These are phyloP conservation scores for Oconnorella tubifera DNA, from an alignment of 2,888 invertebrate genomes.

Conservation along the genomic window DNA sequence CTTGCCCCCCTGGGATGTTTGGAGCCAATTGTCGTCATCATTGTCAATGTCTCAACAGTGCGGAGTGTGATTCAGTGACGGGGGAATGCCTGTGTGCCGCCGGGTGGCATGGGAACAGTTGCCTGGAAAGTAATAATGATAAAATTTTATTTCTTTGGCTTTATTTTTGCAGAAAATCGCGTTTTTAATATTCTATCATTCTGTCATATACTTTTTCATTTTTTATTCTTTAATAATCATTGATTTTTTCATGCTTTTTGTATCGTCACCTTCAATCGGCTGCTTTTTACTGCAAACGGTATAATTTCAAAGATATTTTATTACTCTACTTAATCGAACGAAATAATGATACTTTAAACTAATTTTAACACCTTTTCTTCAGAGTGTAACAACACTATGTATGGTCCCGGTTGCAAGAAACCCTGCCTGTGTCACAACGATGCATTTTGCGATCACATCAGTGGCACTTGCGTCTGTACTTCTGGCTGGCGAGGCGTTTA, in stretches of 20 bases:
- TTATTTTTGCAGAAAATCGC: too few species aligned
- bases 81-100: slow-evolving; percentile 40
- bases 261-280: too few species aligned
- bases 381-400: slow-evolving; percentile 55
- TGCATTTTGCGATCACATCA: slow-evolving; percentile 55
- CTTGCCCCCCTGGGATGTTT: slow-evolving; percentile 27
- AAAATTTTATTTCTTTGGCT: too few species aligned
- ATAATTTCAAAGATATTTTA: too few species aligned
- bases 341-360: too few species aligned
- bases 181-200: too few species aligned
- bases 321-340: too few species aligned
- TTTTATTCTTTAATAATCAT: background rate
- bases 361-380: too few species aligned
- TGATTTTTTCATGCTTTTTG: too few species aligned
- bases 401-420: slow-evolving; percentile 57
- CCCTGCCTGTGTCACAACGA: slow-evolving; percentile 59
- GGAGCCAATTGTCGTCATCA: slow-evolving; percentile 37
- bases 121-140: slow-evolving; percentile 35
- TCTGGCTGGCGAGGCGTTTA: slow-evolving; percentile 29
- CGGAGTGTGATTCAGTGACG: slow-evolving; percentile 32
- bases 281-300: too few species aligned
- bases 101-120: slow-evolving; percentile 43
- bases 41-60: slow-evolving; percentile 45
- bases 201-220: too few species aligned
- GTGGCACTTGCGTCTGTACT: slow-evolving; percentile 32